Evolutionary conservation across 2,113 vertebrate species (phyloP), one percentile per base, ranked within the genome.

Genomic region (Argyrosomus japonicus): DNA sequence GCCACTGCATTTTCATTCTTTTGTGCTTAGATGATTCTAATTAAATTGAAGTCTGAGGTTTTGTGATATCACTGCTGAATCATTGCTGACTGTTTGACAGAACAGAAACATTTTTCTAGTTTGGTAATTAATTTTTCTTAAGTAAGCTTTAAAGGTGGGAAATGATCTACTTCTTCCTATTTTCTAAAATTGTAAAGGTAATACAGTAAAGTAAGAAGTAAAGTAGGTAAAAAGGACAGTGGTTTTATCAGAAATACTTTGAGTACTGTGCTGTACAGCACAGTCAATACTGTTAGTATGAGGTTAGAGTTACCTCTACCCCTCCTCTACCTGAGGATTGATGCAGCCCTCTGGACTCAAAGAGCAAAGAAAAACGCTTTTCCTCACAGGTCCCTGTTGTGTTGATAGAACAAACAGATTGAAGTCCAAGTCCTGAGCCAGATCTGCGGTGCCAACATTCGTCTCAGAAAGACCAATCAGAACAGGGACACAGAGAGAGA

Each of bases 341-440:
- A 87, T 67, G 19, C 27, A 60, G 47, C 72, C 75, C 86, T 54
- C 25, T 80, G 70, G 81, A 60, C 82, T 63, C 60, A 51, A 72
- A 71, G 45, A 75, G 71, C 68, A 82, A 81, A 68, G 71, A 72
- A 82, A 79, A 85, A 27, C 70, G 73, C 51, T 87, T 89, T 81
- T 79, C 13, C 60, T 64, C 65, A 71, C 65, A 19, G 51, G 25
- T 72, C 51, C 57, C 68, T 50, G 50, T 73, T 73, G 71, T 71
- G 75, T 68, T 18, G 13, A 47, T n/a, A 71, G 27, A 88, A 82
- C 73, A 86, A 84, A 85, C 69, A 70, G 29, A 74, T 62, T 50
- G 27, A 62, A 68, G 6, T 50, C 36, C 14, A 54, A 17, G 27
- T 81, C 77, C 69, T 67, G 45, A 57, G 61, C 64, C 54, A 23